Conservation (phyloP, 2,113 vertebrate species). For the Callocephalon fimbriatum region DNA sequence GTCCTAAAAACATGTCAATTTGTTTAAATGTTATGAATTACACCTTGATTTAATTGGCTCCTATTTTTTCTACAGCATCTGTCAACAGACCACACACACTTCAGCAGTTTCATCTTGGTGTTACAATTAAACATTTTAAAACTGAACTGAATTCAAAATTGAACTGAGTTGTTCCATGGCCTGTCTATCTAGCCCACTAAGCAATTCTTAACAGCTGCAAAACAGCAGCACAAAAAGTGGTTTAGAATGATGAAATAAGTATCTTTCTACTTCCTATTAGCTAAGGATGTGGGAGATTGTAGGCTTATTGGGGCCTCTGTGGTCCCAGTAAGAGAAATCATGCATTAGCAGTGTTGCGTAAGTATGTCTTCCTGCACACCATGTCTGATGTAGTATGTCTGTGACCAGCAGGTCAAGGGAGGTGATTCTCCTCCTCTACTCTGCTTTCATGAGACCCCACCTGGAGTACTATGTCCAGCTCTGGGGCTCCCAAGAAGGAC, state of each 20-base stretch:
- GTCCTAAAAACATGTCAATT: not conserved
- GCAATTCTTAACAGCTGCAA: not conserved
- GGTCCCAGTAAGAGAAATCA: not conserved
- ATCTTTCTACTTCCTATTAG: not conserved
- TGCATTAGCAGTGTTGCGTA: not conserved
- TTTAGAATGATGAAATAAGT: not conserved
- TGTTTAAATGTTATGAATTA: constrained; percentile 12
- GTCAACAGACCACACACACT: not conserved
- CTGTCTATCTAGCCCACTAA: not conserved
- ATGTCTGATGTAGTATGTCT: not conserved
- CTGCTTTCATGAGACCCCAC: not conserved
- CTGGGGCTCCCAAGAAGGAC: not conserved
- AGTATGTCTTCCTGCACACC: rapidly evolving
- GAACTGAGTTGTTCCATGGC: not conserved
- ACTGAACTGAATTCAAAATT: not conserved
- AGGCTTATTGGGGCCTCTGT: rapidly evolving
- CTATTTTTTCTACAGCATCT: not conserved
- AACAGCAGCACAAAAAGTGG: not conserved
- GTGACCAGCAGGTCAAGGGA: not conserved
- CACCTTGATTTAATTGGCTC: not conserved
- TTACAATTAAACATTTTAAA: constrained; percentile 1
- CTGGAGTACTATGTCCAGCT: not conserved
- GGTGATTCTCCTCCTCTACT: not conserved
- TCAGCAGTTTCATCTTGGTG: not conserved
- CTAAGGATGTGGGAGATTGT: not conserved